Conservation (phyloP, 2,113 vertebrate genomes). For the Myiozetetes cayanensis region DNA sequence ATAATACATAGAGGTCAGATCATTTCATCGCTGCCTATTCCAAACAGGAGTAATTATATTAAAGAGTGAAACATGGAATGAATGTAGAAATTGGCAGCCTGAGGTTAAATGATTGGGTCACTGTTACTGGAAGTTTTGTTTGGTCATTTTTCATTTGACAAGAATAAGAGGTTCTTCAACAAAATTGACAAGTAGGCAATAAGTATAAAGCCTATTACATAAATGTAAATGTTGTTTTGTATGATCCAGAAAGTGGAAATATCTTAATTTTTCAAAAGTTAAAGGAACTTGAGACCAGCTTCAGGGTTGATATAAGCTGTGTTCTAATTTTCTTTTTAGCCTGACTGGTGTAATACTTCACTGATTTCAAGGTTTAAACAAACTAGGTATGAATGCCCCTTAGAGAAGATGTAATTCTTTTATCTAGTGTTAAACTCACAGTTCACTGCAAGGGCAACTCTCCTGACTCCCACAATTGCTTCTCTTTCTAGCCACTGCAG, state of each 20-base stretch:
- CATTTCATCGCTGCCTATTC: conserved; percentile 60
- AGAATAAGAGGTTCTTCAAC: neutral
- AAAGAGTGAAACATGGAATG: conserved; percentile 17
- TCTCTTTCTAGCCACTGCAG: neutral
- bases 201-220: neutral
- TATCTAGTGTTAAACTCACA: neutral
- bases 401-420: neutral
- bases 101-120: conserved; percentile 43
- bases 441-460: neutral
- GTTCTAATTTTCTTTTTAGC: neutral
- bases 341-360: neutral
- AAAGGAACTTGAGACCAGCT: neutral
- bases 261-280: neutral
- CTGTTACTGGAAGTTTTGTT: conserved; percentile 5
- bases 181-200: neutral
- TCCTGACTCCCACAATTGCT: neutral
- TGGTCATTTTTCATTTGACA: neutral
- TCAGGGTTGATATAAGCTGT: neutral
- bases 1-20: conserved; percentile 55
- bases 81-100: neutral
- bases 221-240: neutral
- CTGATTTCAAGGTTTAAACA: neutral
- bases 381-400: neutral
- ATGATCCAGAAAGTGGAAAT: neutral
- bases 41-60: conserved; percentile 46